Conservation (phyloP, 2,797 vertebrate genomes). For the Eptatretus atami region DNA sequence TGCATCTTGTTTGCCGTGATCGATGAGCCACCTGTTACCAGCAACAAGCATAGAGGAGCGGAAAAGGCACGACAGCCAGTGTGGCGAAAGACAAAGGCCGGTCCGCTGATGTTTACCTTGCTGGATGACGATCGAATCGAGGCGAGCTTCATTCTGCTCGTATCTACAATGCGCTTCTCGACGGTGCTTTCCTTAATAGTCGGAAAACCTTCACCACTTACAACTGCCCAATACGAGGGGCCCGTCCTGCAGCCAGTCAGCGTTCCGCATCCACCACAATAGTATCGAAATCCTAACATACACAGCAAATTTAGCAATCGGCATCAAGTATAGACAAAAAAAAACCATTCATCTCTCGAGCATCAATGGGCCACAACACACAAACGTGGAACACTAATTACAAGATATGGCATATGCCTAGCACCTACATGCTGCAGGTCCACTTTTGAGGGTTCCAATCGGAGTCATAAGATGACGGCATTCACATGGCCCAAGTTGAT, state of each 20-base stretch:
- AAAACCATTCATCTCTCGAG: no score
- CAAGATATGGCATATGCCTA: neutral
- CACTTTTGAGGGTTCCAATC: slow-evolving; percentile 98
- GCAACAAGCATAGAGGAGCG: no score
- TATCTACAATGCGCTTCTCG: slow-evolving; percentile 86
- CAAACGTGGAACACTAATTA: neutral
- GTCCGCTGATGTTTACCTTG: slow-evolving; percentile 26
- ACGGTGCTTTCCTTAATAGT: slow-evolving; percentile 94
- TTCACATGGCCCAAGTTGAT: slow-evolving; percentile 95
- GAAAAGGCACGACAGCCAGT: no score
- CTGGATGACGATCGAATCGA: slow-evolving; percentile 95
- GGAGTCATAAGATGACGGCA: slow-evolving; percentile 89
- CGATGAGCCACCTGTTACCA: slow-evolving; percentile 63
- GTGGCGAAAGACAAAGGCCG: neutral
- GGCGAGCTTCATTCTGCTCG: slow-evolving; percentile 85
- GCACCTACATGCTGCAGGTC: slow-evolving; percentile 74
- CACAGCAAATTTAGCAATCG: no score
- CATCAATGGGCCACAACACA: neutral
- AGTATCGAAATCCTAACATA: no score
- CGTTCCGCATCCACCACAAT: no score
- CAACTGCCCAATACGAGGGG: slow-evolving; percentile 85
- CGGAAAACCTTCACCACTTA: slow-evolving; percentile 82
- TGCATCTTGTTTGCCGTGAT: slow-evolving; percentile 85
- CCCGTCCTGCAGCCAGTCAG: slow-evolving; percentile 80
- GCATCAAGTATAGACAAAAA: no score